Evolutionary conservation across 2,888 invertebrate genomes (phyloP), one percentile per base, ranked within the genome.

Genomic region (Hydriomena furcata): DNA sequence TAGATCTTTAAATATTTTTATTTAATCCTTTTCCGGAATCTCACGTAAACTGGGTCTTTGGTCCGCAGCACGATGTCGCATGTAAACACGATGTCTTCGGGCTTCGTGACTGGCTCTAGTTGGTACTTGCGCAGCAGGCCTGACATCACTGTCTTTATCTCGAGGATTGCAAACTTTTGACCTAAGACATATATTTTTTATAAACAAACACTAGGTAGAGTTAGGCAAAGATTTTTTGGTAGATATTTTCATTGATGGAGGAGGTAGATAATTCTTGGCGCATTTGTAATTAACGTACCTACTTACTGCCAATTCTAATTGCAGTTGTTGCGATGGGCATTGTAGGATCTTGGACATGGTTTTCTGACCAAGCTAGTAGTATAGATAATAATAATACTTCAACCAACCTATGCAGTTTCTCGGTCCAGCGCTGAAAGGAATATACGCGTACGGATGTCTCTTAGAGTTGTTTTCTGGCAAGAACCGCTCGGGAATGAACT

Each of bases 401-500:
- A n/a, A 50, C 44, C 1, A 37, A 93, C 93, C 94, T 56, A 94
- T 93, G 60, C 94, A 94, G 71, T 94, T 94, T 11, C 94, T 86
- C 0, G 92, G 91, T 0, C 94, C 94, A n/a, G 93, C 94, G 65
- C 94, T 94, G 57, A 94, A 94, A 0, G 94, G 94, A 49, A 94
- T 84, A 65, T 91, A 94, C 0, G 92, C 86, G 58, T 91, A 94
- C 0, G 93, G 92, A 77, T 94, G 93, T 3, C 93, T 79, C 7
- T 75, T 68, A 1, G 60, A 43, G 1, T 75, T 68, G 46, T 91
- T 90, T 60, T 94, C 93, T 0, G 92, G 91, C 8, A 93, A 68
- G 75, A 95, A 95, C 57, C 95, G 81, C 51, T 95, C 94, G 0
- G 95, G 95, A 65, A 94, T 92, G 68, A 94, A 95, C 50, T 82